phyloP scores from a whole-genome alignment of 2,797 vertebrate genomes.

The Scolopax bukidnonensis region DNA sequence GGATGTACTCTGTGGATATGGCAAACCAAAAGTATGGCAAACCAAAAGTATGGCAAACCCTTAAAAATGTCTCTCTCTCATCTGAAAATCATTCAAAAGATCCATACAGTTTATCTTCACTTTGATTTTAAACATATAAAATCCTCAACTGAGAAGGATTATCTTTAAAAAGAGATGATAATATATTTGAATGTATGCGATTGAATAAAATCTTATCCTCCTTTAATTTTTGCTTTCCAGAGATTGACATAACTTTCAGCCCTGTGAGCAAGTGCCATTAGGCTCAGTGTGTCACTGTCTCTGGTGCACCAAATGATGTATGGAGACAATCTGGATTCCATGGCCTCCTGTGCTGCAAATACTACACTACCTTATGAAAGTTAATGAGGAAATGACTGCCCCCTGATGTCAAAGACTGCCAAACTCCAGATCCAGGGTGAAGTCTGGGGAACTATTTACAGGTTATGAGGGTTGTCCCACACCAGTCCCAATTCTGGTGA shows the following conservation, averaged over 20 bases:
- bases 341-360: background rate
- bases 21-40: background rate
- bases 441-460: background rate
- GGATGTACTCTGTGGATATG: background rate
- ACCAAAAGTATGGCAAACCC: background rate
- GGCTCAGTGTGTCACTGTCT: background rate
- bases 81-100: background rate
- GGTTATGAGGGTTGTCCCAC: background rate
- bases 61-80: rapidly evolving
- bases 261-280: background rate
- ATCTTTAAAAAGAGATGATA: background rate
- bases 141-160: background rate
- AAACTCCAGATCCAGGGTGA: background rate
- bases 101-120: background rate
- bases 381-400: background rate
- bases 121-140: background rate
- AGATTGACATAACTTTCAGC: background rate
- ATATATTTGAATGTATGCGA: background rate
- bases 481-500: background rate
- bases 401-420: background rate
- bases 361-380: background rate
- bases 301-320: background rate
- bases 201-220: background rate
- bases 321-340: background rate
- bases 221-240: background rate